A percentile compares a stretch with the other conserved stretches of the same genome.
phyloP scores from a whole-genome alignment of 37 sponge, comb jelly and placozoan species.

The Theonella swinhoei region DNA sequence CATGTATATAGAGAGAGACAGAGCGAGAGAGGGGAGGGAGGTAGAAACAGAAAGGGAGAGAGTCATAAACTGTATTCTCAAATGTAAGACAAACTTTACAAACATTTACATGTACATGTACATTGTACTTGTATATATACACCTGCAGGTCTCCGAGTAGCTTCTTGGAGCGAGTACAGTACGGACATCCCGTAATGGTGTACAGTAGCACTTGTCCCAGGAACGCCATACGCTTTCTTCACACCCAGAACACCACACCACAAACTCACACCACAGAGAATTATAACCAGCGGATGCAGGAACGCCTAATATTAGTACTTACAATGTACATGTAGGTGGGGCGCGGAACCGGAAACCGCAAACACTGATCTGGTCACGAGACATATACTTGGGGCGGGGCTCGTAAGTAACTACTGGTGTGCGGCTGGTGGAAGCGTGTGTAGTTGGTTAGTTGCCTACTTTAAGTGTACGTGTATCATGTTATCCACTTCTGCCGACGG shows the following conservation, averaged over 20 bases:
- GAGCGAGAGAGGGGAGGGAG: not conserved
- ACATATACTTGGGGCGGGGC: too few relatives aligned
- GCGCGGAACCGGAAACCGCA: too few relatives aligned
- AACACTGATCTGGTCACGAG: too few relatives aligned
- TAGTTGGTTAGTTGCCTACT: too few relatives aligned
- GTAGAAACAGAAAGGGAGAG: not conserved
- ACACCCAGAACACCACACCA: not conserved
- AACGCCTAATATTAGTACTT: too few relatives aligned
- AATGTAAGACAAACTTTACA: not conserved
- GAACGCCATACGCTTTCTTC: constrained; percentile 39
- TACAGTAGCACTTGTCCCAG: constrained; percentile 73
- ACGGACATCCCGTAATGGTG: constrained; percentile 75
- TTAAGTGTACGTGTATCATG: too few relatives aligned
- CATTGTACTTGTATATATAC: not conserved
- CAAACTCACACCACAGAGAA: not conserved
- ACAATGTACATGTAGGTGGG: too few relatives aligned
- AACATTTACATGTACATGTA: too few relatives aligned
- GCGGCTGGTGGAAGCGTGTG: too few relatives aligned
- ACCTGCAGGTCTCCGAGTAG: constrained; percentile 49
- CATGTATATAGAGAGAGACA: not conserved
- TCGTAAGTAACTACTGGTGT: too few relatives aligned
- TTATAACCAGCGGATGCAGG: not conserved
- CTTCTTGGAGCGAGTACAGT: constrained; percentile 72
- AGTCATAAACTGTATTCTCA: not conserved
- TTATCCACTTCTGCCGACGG: too few relatives aligned